Conservation (phyloP, 2,113 vertebrate species). For the Synodontis membranacea region DNA sequence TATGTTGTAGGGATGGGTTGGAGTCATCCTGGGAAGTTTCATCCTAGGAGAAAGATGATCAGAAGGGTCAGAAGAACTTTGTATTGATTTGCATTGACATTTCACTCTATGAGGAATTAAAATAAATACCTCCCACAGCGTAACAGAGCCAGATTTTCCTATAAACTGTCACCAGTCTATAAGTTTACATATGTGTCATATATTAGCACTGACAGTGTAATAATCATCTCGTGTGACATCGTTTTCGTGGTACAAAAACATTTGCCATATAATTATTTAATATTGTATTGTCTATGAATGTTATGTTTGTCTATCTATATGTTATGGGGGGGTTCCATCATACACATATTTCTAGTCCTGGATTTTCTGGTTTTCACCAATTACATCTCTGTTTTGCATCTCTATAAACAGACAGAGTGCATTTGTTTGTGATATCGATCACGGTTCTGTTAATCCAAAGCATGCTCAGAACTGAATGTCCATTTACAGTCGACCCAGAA, state of each 20-base stretch:
- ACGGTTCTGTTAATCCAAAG: conserved; percentile 12
- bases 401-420: background rate
- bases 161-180: background rate
- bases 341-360: background rate
- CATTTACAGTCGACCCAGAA: conserved; percentile 8
- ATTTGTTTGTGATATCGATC: conserved; percentile 6
- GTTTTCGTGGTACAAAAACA: background rate
- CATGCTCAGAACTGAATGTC: conserved; percentile 14
- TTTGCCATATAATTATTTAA: background rate
- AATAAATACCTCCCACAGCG: background rate
- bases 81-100: background rate
- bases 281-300: background rate
- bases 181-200: background rate
- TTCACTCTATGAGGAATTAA: background rate
- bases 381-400: background rate
- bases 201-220: background rate
- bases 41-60: background rate
- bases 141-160: background rate
- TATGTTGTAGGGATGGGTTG: background rate
- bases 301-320: background rate
- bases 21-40: background rate
- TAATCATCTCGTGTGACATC: background rate
- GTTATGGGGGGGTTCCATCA: too few relatives aligned
- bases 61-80: background rate
- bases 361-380: background rate